Evolutionary conservation across 2,888 invertebrate genomes (phyloP), one percentile per base, ranked within the genome.

Genomic region (Teleiodes luculella): DNA sequence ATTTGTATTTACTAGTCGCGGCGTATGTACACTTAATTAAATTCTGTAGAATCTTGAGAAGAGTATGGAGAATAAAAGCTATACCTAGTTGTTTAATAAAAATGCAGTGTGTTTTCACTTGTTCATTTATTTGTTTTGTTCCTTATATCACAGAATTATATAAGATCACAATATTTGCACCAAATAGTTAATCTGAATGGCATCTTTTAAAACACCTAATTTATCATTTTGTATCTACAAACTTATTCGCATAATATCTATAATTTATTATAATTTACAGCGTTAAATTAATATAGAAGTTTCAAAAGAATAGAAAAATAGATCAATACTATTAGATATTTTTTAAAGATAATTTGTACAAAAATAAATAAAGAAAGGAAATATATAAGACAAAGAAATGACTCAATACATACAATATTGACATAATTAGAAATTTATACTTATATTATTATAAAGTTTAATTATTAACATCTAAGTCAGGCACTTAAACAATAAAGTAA

Each of bases 401-500:
- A 37, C 37, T 2, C 6, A 16, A 14, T 6, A 14, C 18, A 11
- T 6, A 11, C 10, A 18, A 11, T 18, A 41, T 18, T 41, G 1
- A 41, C 18, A 18, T 41, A 41, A 16, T n/a, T n/a, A 41, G 10
- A 16, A 18, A 20, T 4, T 41, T 10, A 41, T 20, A 37, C 14
- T 37, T 8, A 37, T 11, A 41, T 41, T 18, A 41, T 10, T 41
- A 41, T 41, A 39, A 18, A 11, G 10, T 18, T 20, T 11, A 3
- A 8, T 11, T 18, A n/a, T 37, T 39, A 39, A 16, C 4, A 18
- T 45, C 24, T 14, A 53, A 53, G 10, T 24, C 20, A 45, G 16
- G 28, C 35, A 35, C 30, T 36, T 41, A 45, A 18, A 45, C 5
- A 53, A 55, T 31, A n/a, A n/a, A n/a, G 41, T 37, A 31, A 37